Percentiles rank a stretch among this genome's conserved stretches.
These are phyloP conservation scores for Cacatua alba DNA, from an alignment of 2,113 vertebrate genomes.

Conservation along the genomic window DNA sequence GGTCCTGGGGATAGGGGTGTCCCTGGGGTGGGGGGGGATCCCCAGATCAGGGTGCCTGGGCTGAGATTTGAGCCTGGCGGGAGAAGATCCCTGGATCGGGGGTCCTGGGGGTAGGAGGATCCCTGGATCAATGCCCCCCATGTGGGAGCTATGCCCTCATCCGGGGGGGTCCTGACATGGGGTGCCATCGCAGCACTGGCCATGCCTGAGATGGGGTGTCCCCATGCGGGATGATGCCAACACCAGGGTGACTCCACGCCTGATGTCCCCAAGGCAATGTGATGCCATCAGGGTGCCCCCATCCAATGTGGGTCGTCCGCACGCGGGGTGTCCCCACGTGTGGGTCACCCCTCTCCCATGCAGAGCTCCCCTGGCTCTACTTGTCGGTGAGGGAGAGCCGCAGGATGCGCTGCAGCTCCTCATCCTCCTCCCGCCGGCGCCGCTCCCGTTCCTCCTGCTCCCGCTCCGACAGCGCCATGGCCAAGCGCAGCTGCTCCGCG, in stretches of 20 bases:
- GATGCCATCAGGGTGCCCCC: neutral
- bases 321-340: neutral
- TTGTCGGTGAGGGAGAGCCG: slow-evolving; percentile 93
- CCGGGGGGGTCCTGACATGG: neutral
- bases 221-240: accelerated
- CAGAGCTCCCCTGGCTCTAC: slow-evolving; percentile 40
- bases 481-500: slow-evolving; percentile 88
- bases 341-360: accelerated
- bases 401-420: slow-evolving; percentile 89
- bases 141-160: neutral
- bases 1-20: neutral
- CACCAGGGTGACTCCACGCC: accelerated
- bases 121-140: slow-evolving; percentile 1
- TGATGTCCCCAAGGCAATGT: accelerated
- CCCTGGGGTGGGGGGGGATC: neutral
- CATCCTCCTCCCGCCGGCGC: slow-evolving; percentile 77
- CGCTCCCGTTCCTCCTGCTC: slow-evolving; percentile 89
- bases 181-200: neutral
- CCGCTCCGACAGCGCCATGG: slow-evolving; percentile 88
- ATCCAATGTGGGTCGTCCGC: neutral
- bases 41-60: neutral
- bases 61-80: neutral
- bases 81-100: neutral
- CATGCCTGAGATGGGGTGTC: neutral
- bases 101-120: neutral